phyloP scores from a whole-genome alignment of 2,888 invertebrate genomes.

The Melieria crassipennis region DNA sequence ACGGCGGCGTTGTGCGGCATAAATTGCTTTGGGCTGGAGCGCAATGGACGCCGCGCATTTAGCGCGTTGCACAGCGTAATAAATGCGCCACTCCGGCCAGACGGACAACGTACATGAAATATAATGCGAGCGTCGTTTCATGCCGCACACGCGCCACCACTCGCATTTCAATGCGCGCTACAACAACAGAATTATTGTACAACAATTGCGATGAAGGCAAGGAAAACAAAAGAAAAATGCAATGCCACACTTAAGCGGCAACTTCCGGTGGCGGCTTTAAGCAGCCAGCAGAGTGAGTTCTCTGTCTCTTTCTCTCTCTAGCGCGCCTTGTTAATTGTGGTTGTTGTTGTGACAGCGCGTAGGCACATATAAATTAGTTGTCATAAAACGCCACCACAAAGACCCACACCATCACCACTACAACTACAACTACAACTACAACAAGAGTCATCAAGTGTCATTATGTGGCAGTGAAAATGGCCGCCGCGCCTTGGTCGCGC shows the following conservation, averaged over 20 bases:
- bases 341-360: constrained; percentile 5
- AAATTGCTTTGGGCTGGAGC: no score
- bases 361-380: constrained; percentile 19
- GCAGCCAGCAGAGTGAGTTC: neutral
- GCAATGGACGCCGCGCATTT: no score
- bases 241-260: neutral
- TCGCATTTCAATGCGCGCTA: neutral
- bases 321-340: neutral
- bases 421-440: no score
- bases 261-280: constrained; percentile 14
- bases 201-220: neutral
- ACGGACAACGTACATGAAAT: no score
- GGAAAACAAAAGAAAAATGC: neutral
- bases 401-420: no score
- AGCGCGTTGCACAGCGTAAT: no score
- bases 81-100: no score
- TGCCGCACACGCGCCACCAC: no score
- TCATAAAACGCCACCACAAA: constrained; percentile 8
- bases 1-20: no score
- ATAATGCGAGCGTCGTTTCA: no score
- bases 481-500: neutral
- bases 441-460: neutral
- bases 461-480: neutral
- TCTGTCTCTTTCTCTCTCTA: no score
- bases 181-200: neutral